phyloP scores from a whole-genome alignment of 2,888 invertebrate genomes.

The Quadriops clusia region DNA sequence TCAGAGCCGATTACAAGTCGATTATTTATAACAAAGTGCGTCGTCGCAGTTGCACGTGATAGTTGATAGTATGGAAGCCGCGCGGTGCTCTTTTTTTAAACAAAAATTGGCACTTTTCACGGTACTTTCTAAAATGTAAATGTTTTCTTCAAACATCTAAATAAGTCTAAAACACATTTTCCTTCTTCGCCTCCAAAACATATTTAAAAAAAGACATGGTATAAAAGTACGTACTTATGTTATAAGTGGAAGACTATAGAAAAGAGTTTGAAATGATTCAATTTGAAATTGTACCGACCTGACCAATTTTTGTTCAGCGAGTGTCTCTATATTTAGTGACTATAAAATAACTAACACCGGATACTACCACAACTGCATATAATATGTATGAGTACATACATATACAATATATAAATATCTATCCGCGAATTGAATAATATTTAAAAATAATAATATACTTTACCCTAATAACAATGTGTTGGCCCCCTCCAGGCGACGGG shows the following conservation, averaged over 20 bases:
- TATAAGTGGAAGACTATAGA: no score
- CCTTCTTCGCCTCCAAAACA: no score
- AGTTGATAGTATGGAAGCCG: slow-evolving; percentile 29
- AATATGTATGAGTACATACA: slow-evolving; percentile 19
- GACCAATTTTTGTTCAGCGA: no score
- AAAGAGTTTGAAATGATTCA: no score
- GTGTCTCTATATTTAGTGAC: no score
- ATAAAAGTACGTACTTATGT: no score
- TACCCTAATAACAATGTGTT: slow-evolving; percentile 33
- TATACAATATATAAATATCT: slow-evolving; percentile 30
- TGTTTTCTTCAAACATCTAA: no score
- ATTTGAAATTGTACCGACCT: no score
- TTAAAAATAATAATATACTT: slow-evolving; percentile 34
- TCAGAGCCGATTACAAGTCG: slow-evolving; percentile 23
- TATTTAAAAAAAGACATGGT: no score
- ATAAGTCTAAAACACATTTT: no score
- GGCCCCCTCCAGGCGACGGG: slow-evolving; percentile 18
- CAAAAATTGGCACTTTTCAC: no score
- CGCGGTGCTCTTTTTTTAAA: slow-evolving; percentile 22
- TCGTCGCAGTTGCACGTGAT: slow-evolving; percentile 29
- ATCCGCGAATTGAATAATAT: slow-evolving; percentile 32
- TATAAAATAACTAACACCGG: slow-evolving; percentile 24
- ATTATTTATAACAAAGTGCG: slow-evolving; percentile 33
- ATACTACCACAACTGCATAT: slow-evolving; percentile 30
- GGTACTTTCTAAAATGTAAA: no score